Evolutionary conservation across 2,113 vertebrate species (phyloP).

Genomic region (Pitta sordida): DNA sequence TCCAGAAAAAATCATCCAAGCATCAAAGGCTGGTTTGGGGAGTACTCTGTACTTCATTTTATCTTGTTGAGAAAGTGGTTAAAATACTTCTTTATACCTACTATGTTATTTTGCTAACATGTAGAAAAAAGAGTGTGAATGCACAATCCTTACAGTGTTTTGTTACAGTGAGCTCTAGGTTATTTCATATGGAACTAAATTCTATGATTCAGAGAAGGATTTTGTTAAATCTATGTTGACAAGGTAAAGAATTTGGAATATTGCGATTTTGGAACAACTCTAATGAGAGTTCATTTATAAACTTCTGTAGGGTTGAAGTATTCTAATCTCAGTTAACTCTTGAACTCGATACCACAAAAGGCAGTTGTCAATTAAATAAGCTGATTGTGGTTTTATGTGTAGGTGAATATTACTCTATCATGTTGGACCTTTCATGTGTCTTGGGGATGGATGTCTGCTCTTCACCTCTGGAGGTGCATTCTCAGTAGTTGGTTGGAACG

Average conservation of each 20-base stretch:
- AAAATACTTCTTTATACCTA: background rate
- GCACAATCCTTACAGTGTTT: background rate
- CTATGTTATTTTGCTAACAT: background rate
- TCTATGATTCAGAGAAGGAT: background rate
- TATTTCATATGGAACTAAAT: background rate
- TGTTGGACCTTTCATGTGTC: background rate
- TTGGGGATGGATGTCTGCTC: background rate
- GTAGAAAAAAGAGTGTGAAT: background rate
- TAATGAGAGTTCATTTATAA: background rate
- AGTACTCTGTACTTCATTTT: background rate
- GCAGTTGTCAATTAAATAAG: background rate
- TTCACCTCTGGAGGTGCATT: background rate
- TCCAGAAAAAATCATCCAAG: constrained; percentile 18
- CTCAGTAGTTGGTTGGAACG: background rate
- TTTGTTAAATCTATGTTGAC: background rate
- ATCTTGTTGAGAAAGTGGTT: background rate
- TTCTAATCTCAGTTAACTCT: background rate
- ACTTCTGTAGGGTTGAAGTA: background rate
- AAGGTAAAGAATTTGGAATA: background rate
- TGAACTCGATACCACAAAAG: background rate
- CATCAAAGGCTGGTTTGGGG: background rate
- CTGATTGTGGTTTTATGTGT: background rate
- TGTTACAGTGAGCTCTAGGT: background rate
- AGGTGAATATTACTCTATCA: background rate
- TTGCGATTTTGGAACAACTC: background rate